phyloP scores from a whole-genome alignment of 2,888 invertebrate genomes.

The Scaptomyza cyrtandrae region DNA sequence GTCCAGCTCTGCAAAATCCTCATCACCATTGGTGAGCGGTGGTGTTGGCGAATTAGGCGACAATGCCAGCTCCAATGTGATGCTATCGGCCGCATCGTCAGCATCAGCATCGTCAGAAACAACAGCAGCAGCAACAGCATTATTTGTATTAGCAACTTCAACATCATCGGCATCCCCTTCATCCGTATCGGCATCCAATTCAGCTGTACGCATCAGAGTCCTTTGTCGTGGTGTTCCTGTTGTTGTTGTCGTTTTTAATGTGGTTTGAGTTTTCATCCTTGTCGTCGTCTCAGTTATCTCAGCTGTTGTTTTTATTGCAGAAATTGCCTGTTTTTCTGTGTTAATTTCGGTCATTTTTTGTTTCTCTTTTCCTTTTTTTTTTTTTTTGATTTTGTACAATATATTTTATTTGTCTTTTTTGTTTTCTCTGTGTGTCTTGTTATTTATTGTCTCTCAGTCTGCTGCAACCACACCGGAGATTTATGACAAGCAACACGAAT shows the following conservation, averaged over 20 bases:
- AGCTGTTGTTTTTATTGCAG: slow-evolving; percentile 44
- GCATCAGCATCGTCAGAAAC: slow-evolving; percentile 25
- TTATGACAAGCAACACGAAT: slow-evolving; percentile 47
- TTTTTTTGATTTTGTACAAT: slow-evolving; percentile 2
- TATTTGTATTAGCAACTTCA: slow-evolving; percentile 10
- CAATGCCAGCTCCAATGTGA: slow-evolving; percentile 67
- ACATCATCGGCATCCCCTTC: slow-evolving; percentile 45
- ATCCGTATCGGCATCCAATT: slow-evolving; percentile 73
- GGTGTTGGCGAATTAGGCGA: slow-evolving; percentile 71
- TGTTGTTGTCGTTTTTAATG: slow-evolving; percentile 39
- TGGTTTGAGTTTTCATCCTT: slow-evolving; percentile 2
- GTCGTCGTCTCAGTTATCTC: slow-evolving; percentile 35
- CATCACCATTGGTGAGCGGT: slow-evolving; percentile 62
- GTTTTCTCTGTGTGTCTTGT: slow-evolving; percentile 9
- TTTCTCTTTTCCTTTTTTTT: slow-evolving; percentile 12
- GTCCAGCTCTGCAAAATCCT: slow-evolving; percentile 66
- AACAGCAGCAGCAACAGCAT: slow-evolving; percentile 20
- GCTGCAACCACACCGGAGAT: slow-evolving; percentile 14
- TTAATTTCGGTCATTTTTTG: slow-evolving; percentile 63
- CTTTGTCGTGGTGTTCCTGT: slow-evolving; percentile 58
- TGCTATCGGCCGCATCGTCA: slow-evolving; percentile 72
- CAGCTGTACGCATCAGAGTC: slow-evolving; percentile 69
- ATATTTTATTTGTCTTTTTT: slow-evolving; percentile 2
- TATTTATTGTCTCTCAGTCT: slow-evolving; percentile 15
- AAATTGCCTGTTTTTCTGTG: slow-evolving; percentile 36